Base-by-base conservation (phyloP, 2,888 invertebrate genomes). In the Apamea epomidion region DNA sequence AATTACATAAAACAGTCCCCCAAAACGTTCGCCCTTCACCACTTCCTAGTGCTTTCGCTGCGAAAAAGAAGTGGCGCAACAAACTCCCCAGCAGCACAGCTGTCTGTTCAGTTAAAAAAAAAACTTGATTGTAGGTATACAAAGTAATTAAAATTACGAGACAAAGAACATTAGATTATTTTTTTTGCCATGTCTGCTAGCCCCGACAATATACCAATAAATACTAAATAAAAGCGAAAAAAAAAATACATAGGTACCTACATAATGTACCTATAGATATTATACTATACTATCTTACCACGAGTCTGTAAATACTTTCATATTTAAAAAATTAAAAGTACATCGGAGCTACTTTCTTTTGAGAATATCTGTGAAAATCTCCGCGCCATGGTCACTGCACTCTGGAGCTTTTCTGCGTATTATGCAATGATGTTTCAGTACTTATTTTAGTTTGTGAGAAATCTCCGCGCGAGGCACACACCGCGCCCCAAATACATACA, bases 371-470 rank as follows among this genome's bases (percentile, higher is more conserved):
- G 42, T 80, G 92, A 91, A 93, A 93, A 87, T 79, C 68, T 32
- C 5, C 2, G 82, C 77, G 60, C 7, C 82, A 80, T 93, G 76
- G 94, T 79, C 91, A 89, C 92, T 85, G 79, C 87, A 91, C 89
- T 82, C 86, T 93, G 91, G 93, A 96, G 97, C 97, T 96, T 96
- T 96, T 95, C 95, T 94, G 90, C 94, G 94, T 93, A 94, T 97
- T 97, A 96, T 95, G 96, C 96, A 97, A 97, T 93, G 92, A 90
- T 92, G 93, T 94, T 94, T 94, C 93, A 93, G 93, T 93, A 94
- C 94, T 95, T 95, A 96, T 96, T 96, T 96, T 94, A 94, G 96
- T 96, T 95, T 94, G 96, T 95, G 91, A 93, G 94, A 94, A 94
- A 92, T 91, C 91, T 91, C 90, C 89, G 86, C 92, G 93, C 93